Base-by-base conservation (phyloP, 2,888 invertebrate genomes). In the Pachydiplax longipennis region DNA sequence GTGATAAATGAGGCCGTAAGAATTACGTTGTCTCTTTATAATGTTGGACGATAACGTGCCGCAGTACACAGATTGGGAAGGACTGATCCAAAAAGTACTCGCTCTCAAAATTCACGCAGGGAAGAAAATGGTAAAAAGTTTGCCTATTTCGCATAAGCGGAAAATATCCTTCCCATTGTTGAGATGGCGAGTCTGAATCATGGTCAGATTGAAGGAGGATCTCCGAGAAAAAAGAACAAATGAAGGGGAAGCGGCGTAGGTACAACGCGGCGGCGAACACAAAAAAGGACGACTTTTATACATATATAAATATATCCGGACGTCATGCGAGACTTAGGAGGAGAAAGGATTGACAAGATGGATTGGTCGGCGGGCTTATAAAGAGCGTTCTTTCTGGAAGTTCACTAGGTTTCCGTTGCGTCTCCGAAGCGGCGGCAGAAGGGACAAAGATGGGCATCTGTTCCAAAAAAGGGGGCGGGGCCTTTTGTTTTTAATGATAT, bases 341-440 rank as follows among this genome's bases (percentile, higher is more conserved):
- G 37, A 87, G 87, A 65, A 37, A 53, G 58, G 87, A 87, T 37
- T 87, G 87, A 87, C 87, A 87, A 87, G 87, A 87, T 65, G 37
- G 87, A 87, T 87, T 18, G 87, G 40, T 18, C 87, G 87, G 87
- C 87, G 61, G 61, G 37, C 3, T 18, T 37, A 15, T 37, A 73
- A 61, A 65, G 61, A 65, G 61, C 22, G 61, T 31, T 44, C 81
- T n/a, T 44, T 53, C 44, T 31, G 37, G 81, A 81, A 37, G 18
- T 37, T n/a, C 37, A 18, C 40, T n/a, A 40, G 37, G 40, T 10
- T n/a, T 40, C 58, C 31, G 5, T 58, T 35, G n/a, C 73, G 73
- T 31, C 73, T 73, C 58, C 53, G 35, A 58, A n/a, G 87, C n/a
- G 61, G 87, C 87, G 87, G 87, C 87, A 61, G 87, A 10, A 65